phyloP scores from a whole-genome alignment of 2,113 vertebrate species.

The Amia ocellicauda region DNA sequence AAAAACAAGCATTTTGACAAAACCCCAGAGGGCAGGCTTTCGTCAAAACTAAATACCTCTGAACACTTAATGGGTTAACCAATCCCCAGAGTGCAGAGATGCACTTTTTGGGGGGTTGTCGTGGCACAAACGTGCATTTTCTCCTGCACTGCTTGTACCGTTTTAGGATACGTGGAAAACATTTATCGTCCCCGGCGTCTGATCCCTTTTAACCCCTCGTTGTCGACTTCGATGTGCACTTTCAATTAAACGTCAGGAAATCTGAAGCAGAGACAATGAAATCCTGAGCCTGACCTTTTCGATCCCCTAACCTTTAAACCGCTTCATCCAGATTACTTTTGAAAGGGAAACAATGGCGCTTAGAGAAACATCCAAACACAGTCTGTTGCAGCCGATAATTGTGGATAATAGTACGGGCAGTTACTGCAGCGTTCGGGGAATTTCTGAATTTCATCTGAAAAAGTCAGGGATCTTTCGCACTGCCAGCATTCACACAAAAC shows the following conservation, averaged over 20 bases:
- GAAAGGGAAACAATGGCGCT: constrained; percentile 56
- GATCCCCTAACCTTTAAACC: constrained; percentile 62
- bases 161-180: neutral
- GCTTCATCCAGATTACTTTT: constrained; percentile 37
- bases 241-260: constrained; percentile 48
- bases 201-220: neutral
- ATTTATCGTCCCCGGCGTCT: neutral
- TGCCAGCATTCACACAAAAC: constrained; percentile 42
- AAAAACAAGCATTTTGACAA: neutral
- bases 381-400: constrained; percentile 42
- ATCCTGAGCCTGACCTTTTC: constrained; percentile 57
- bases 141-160: neutral
- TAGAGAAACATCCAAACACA: constrained; percentile 36
- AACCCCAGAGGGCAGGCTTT: too few species aligned
- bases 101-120: too few species aligned
- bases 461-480: constrained; percentile 26
- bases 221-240: neutral
- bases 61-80: neutral
- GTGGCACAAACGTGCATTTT: too few species aligned
- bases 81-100: constrained; percentile 2
- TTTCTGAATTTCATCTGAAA: constrained; percentile 16
- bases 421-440: constrained; percentile 23
- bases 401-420: constrained; percentile 33
- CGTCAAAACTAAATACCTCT: neutral
- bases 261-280: constrained; percentile 69